Percentiles rank a stretch among this genome's conserved stretches.
phyloP scores from a whole-genome alignment of 2,113 vertebrate genomes.

The Crotalus tigris region DNA sequence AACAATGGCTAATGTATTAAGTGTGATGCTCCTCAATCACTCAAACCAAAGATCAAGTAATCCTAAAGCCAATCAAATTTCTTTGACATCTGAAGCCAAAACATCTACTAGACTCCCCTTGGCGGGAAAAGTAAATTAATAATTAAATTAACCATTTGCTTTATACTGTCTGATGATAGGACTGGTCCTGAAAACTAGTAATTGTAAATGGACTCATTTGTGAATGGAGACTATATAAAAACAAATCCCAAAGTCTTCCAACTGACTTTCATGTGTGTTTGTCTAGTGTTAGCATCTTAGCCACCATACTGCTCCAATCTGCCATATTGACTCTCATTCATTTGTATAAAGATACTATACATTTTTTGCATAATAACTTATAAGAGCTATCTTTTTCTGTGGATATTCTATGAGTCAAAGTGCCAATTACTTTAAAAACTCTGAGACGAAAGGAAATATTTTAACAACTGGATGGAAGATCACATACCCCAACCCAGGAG shows the following conservation, averaged over 20 bases:
- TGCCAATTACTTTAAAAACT: background rate
- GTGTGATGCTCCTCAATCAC: background rate
- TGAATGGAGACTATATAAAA: background rate
- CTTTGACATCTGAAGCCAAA: background rate
- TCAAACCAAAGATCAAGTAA: background rate
- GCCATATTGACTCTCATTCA: background rate
- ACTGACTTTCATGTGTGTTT: background rate
- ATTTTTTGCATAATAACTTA: background rate
- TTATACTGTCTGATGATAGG: background rate
- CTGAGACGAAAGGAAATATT: background rate
- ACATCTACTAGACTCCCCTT: background rate
- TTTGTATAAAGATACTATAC: background rate
- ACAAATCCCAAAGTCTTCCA: background rate
- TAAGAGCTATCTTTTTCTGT: background rate
- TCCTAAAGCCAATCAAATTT: background rate
- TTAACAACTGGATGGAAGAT: background rate
- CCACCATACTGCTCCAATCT: background rate
- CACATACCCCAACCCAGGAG: conserved; percentile 96
- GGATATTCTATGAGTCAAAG: background rate
- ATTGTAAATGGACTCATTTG: background rate
- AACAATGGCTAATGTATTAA: background rate
- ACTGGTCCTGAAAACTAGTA: background rate
- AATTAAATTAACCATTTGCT: background rate
- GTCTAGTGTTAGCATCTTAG: background rate
- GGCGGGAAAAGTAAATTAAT: background rate